Percentiles rank a stretch among this genome's conserved stretches.
Evolutionary conservation across 2,797 vertebrate genomes (phyloP).

Genomic region (Parauchenoglanis ngamensis): DNA sequence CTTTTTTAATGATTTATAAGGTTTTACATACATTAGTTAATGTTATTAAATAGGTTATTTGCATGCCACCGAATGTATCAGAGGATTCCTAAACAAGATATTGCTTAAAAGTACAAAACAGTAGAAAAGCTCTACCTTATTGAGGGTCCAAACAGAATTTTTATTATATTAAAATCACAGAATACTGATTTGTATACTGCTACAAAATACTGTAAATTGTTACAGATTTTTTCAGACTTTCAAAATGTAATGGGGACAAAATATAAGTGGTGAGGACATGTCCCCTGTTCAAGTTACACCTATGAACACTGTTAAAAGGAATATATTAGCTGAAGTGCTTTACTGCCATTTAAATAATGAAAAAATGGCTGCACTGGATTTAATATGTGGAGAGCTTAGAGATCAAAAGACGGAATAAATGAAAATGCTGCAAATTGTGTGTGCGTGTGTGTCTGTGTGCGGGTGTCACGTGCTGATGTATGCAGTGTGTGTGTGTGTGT

Average conservation of each 20-base stretch:
- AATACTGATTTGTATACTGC: neutral
- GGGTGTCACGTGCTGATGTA: conserved; percentile 9
- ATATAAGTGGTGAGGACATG: neutral
- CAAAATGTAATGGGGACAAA: neutral
- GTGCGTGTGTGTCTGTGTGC: neutral
- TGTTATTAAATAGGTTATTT: neutral
- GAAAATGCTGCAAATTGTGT: conserved; percentile 17
- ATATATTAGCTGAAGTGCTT: neutral
- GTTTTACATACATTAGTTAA: too few relatives aligned
- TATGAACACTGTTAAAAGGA: neutral
- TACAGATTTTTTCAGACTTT: neutral
- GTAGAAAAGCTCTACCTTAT: neutral
- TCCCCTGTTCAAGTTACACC: neutral
- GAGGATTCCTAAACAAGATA: neutral
- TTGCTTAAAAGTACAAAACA: neutral
- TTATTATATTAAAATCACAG: neutral
- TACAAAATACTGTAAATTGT: neutral
- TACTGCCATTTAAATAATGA: neutral
- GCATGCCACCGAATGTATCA: neutral
- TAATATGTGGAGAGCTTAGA: neutral
- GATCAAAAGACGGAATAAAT: conserved; percentile 1
- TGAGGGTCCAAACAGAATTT: neutral
- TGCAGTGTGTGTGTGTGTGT: conserved; percentile 38
- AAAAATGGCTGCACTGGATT: neutral
- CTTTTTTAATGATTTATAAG: neutral